Base-by-base conservation (phyloP, 2,888 invertebrate genomes). In the Gari tellinella region DNA sequence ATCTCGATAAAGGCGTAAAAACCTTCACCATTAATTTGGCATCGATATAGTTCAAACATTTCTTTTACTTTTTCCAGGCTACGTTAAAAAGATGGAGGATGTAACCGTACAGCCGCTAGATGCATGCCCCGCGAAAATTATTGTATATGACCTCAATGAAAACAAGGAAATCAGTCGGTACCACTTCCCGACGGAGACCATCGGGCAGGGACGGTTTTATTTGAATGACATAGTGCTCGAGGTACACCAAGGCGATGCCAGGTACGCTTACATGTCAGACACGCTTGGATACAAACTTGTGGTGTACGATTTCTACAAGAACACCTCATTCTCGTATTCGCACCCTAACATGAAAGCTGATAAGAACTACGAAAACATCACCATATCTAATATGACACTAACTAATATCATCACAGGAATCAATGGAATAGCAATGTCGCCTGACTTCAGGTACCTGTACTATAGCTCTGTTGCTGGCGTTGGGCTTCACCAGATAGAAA, bases 171-270 rank as follows among this genome's bases (percentile, higher is more conserved):
- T 83, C 4, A 72, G 67, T 46, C 60, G 80, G 0, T 79, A 82
- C 55, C 37, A 40, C 8, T 84, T 86, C 45, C 77, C 83, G 0
- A 23, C 31, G 7, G 43, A n/a, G 2, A 62, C 76, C 2, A 63
- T 67, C 2, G 78, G 79, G 8, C 48, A 23, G 5, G 77, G 72
- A 17, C 45, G 63, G 14, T 81, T 65, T 49, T 86, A 81, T 53
- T 66, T 86, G n/a, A 83, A 84, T 43, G 86, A 86, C 40, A 57
- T 86, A 1, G 86, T 86, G 17, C 49, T 86, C 19, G 79, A 78
- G 19, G 80, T 74, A 57, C 48, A 61, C 12, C 57, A 72, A 31
- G 55, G 64, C 5, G 53, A 52, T 1, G 79, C 78, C 0, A 40
- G 80, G n/a, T 84, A 80, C 53, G 80, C 81, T 0, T 86, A 79